These are phyloP conservation scores for Pollimyrus isidori DNA, from an alignment of 2,113 vertebrate species.

Conservation along the genomic window DNA sequence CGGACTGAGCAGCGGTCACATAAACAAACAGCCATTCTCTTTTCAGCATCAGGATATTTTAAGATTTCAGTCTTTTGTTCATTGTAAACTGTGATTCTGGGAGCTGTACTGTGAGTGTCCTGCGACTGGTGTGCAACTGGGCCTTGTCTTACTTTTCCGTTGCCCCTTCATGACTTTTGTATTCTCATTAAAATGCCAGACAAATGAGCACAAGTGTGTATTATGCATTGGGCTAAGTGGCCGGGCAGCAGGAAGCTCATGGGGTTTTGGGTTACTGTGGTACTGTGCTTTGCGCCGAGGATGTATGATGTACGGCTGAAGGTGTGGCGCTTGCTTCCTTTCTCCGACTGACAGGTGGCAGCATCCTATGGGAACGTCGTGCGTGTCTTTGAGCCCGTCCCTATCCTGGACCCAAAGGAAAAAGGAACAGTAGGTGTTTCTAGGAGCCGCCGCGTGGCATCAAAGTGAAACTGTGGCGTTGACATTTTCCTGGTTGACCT, in stretches of 20 bases:
- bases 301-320: not conserved
- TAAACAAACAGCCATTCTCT: not conserved
- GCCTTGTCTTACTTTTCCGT: not conserved
- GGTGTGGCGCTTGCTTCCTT: not conserved
- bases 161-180: not conserved
- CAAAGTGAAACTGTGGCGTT: not conserved
- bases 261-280: not conserved
- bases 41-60: not conserved
- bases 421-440: constrained; percentile 62
- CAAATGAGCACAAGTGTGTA: not conserved
- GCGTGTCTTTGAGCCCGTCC: constrained; percentile 87
- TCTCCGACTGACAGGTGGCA: constrained; percentile 73
- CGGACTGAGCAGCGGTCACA: not conserved
- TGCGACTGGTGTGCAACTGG: not conserved
- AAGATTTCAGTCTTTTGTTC: not conserved
- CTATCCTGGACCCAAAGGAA: constrained; percentile 63
- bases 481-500: not conserved
- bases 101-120: not conserved
- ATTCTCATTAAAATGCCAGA: not conserved
- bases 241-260: not conserved
- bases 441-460: not conserved
- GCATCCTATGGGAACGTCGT: constrained; percentile 87
- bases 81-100: not conserved
- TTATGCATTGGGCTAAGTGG: not conserved
- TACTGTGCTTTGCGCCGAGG: not conserved